Conservation (phyloP, 2,797 vertebrate species). For the Pampus argenteus region DNA sequence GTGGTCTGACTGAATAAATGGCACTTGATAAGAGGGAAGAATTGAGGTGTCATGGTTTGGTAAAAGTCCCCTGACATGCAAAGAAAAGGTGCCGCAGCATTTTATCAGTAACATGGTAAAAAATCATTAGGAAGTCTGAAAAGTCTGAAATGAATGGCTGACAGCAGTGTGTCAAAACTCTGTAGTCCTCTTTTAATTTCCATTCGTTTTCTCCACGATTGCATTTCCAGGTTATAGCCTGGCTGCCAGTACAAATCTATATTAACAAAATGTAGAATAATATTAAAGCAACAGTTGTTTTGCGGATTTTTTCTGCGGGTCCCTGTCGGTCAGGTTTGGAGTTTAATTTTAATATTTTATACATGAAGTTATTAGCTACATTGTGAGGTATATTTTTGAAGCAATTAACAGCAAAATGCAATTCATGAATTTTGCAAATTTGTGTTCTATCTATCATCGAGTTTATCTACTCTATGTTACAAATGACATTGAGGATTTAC, state of each 20-base stretch:
- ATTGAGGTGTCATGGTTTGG: conserved; percentile 64
- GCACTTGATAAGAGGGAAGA: conserved; percentile 59
- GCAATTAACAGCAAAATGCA: not conserved
- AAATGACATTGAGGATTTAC: not conserved
- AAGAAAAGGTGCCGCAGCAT: conserved; percentile 43
- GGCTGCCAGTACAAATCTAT: conserved; percentile 39
- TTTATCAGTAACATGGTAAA: conserved; percentile 51
- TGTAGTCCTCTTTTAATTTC: conserved; percentile 40
- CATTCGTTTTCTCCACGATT: conserved; percentile 69
- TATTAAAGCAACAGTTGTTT: conserved; percentile 14
- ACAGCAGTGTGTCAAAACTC: conserved; percentile 78
- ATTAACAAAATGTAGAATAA: conserved; percentile 52
- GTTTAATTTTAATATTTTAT: not conserved
- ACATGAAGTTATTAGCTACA: not conserved
- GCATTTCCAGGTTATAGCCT: conserved; percentile 39
- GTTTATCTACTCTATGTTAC: not conserved
- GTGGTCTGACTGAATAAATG: conserved; percentile 50
- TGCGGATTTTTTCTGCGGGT: not conserved
- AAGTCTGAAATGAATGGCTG: conserved; percentile 62
- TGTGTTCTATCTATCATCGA: not conserved
- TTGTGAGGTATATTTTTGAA: not conserved
- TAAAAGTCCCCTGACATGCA: conserved; percentile 54
- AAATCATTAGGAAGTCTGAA: conserved; percentile 61
- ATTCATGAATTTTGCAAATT: not conserved
- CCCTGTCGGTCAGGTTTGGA: not conserved